phyloP scores from a whole-genome alignment of 2,113 vertebrate species.

The Erythrocebus patas region DNA sequence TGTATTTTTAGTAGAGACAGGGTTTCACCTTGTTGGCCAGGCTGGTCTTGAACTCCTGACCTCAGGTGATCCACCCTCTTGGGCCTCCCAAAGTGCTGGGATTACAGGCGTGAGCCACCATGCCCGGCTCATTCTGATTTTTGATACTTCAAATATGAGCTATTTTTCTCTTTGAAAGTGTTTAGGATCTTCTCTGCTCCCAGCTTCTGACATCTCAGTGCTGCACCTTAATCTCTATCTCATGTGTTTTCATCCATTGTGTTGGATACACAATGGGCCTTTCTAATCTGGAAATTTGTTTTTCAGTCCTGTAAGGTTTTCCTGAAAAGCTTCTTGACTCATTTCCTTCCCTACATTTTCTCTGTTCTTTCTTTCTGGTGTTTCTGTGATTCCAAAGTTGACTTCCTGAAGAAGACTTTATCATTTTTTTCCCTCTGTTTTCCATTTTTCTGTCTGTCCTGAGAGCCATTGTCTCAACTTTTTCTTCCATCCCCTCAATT shows the following conservation, averaged over 20 bases:
- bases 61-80: no score
- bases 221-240: background rate
- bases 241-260: background rate
- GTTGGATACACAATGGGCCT: background rate
- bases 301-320: background rate
- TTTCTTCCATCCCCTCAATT: background rate
- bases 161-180: background rate
- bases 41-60: no score
- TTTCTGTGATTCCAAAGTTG: background rate
- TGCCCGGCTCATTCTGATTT: background rate
- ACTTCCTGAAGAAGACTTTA: constrained; percentile 1
- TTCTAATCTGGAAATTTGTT: background rate
- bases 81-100: no score
- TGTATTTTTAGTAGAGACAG: no score
- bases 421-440: background rate
- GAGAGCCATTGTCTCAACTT: background rate
- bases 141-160: constrained; percentile 14
- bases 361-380: background rate
- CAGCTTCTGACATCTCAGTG: background rate
- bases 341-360: background rate
- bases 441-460: background rate
- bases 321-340: background rate
- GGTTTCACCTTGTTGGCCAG: no score
- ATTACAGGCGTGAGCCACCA: no score
- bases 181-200: background rate